Conservation (phyloP, 92 coral and sea anemone genomes). For the Epizoanthus scotinus region DNA sequence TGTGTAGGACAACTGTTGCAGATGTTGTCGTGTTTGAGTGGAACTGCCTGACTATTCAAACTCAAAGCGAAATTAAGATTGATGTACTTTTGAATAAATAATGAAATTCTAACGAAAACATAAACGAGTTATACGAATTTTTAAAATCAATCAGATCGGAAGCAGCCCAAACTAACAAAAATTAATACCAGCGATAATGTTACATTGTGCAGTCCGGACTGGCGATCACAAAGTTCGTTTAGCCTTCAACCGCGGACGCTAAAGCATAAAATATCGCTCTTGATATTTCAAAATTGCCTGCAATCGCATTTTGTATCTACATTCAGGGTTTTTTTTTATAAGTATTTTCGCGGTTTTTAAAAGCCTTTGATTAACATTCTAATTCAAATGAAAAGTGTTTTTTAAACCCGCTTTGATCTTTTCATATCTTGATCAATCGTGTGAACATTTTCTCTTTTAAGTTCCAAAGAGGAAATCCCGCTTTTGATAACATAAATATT, state of each 20-base stretch:
- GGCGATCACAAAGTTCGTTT: background rate
- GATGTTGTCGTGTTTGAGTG: background rate
- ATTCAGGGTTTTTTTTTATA: background rate
- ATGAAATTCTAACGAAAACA: background rate
- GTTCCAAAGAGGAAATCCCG: background rate
- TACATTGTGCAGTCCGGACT: background rate
- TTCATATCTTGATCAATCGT: background rate
- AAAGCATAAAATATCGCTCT: background rate
- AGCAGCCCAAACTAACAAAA: background rate
- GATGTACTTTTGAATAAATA: background rate
- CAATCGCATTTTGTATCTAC: slow-evolving; percentile 8
- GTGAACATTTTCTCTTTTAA: background rate
- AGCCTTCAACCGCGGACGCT: background rate
- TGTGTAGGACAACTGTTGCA: background rate
- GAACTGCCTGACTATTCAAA: background rate
- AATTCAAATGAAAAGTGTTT: background rate
- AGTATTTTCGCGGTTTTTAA: slow-evolving; percentile 24
- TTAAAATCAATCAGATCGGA: background rate
- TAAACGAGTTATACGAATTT: background rate
- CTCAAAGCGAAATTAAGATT: background rate
- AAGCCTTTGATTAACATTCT: background rate
- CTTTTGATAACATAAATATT: background rate
- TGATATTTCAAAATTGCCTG: background rate
- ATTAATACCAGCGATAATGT: background rate
- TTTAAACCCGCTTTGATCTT: slow-evolving; percentile 1